Percentiles rank a stretch among this genome's conserved stretches.
phyloP scores from a whole-genome alignment of 2,888 invertebrate genomes.

The Arrhopalites spinosus region DNA sequence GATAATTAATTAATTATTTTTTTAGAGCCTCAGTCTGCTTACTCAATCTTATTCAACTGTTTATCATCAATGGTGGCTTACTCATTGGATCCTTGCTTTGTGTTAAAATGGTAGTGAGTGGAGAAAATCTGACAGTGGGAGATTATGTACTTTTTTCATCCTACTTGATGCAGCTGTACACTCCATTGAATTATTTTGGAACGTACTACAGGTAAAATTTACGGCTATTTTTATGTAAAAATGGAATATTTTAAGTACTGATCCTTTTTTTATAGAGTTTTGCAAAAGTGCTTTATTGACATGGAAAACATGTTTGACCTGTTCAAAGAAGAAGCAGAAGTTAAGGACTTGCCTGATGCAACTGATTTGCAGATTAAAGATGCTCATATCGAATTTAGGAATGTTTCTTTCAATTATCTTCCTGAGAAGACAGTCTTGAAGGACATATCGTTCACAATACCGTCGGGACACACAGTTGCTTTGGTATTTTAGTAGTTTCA shows the following conservation, averaged over 20 bases:
- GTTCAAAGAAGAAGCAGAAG: constrained; percentile 83
- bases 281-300: constrained; percentile 76
- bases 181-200: constrained; percentile 96
- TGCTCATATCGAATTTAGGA: constrained; percentile 82
- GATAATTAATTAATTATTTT: no score
- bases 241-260: no score
- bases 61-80: constrained; percentile 84
- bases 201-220: constrained; percentile 87
- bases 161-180: constrained; percentile 91
- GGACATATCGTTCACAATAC: constrained; percentile 77
- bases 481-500: constrained; percentile 65
- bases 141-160: constrained; percentile 95
- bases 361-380: constrained; percentile 68
- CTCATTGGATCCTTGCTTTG: constrained; percentile 86
- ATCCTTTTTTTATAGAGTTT: neutral
- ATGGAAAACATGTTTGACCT: constrained; percentile 99
- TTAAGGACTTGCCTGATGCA: constrained; percentile 81
- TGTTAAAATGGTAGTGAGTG: constrained; percentile 77
- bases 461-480: constrained; percentile 83
- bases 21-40: neutral
- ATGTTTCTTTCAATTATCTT: constrained; percentile 87
- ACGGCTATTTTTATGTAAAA: no score
- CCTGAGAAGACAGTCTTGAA: constrained; percentile 77
- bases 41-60: constrained; percentile 62
- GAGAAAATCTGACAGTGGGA: constrained; percentile 78